Evolutionary conservation across 2,888 invertebrate genomes (phyloP).

Genomic region (Mongoloraphidia duomilia): DNA sequence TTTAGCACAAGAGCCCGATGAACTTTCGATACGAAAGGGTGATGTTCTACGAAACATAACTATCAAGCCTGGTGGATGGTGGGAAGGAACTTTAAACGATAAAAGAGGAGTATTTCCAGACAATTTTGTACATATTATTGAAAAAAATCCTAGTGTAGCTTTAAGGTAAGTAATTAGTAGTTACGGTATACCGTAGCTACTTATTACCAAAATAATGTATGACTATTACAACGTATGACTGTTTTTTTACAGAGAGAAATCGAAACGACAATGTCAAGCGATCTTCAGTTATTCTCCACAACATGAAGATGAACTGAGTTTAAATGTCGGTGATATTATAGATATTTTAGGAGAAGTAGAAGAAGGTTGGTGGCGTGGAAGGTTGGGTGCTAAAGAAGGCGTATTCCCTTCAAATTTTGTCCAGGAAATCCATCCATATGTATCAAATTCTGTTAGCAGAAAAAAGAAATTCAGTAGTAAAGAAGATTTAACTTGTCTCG

Average conservation of each 20-base stretch:
- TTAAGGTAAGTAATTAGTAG: constrained; percentile 26
- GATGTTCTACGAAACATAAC: constrained; percentile 71
- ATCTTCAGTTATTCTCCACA: constrained; percentile 85
- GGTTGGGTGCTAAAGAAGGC: constrained; percentile 64
- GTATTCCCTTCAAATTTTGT: constrained; percentile 97
- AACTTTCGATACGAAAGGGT: constrained; percentile 68
- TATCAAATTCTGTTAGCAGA: constrained; percentile 21
- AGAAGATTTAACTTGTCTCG: constrained; percentile 18
- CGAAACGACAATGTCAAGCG: constrained; percentile 60
- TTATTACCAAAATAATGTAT: no score
- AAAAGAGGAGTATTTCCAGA: constrained; percentile 84
- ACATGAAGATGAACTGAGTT: constrained; percentile 82
- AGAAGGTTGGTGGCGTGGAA: constrained; percentile 89
- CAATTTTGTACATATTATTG: constrained; percentile 67
- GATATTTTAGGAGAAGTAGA: constrained; percentile 86
- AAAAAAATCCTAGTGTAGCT: constrained; percentile 23
- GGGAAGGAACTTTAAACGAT: constrained; percentile 73
- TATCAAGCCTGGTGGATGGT: constrained; percentile 74
- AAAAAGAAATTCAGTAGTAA: constrained; percentile 16
- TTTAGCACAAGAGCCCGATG: constrained; percentile 71
- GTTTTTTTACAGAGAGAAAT: constrained; percentile 24
- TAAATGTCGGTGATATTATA: constrained; percentile 77
- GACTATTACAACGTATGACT: no score
- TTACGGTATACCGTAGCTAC: no score
- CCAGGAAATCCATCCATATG: constrained; percentile 28